Evolutionary conservation across 1,140 invertebrate species (phyloP), one percentile per base, ranked within the genome.

Genomic region (Lepidostoma basale): DNA sequence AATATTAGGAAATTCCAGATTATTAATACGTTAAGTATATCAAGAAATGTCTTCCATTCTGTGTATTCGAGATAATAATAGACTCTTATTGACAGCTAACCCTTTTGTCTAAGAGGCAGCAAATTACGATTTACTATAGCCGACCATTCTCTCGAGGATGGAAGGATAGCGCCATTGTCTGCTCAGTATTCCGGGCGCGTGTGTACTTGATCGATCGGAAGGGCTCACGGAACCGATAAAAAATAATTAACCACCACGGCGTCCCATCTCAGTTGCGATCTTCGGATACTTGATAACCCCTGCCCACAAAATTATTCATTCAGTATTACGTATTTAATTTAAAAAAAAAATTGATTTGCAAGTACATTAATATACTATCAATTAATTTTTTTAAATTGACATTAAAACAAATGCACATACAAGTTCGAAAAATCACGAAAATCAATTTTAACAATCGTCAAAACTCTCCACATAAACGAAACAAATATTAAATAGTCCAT

Each of bases 231-330:
- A 49, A 49, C 45, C 45, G 45, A 49, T 49, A 49, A 49, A 49
- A 49, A 49, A 49, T 49, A 49, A 49, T 49, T 49, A 49, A 49
- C 45, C 45, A 49, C 45, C 45, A 49, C 25, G 25, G 45, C 45
- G 12, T 18, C 45, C 45, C 45, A 49, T 49, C 45, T 49, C 45
- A 49, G 20, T 49, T 49, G 45, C 45, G n/a, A n/a, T n/a, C 22
- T 26, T 36, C 5, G 22, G 45, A n/a, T 23, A 49, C 45, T 49
- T 49, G 25, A 49, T 49, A 49, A 49, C 45, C 45, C 20, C 22
- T 49, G 25, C 25, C 45, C 45, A 49, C 8, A 18, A 20, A 49
- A 23, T 49, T 49, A 22, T 23, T 49, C 18, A 22, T n/a, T n/a
- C n/a, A n/a, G n/a, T n/a, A n/a, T n/a, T n/a, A n/a, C n/a, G n/a